Evolutionary conservation across 2,797 vertebrate species (phyloP).

Genomic region (Sebastes itinus): DNA sequence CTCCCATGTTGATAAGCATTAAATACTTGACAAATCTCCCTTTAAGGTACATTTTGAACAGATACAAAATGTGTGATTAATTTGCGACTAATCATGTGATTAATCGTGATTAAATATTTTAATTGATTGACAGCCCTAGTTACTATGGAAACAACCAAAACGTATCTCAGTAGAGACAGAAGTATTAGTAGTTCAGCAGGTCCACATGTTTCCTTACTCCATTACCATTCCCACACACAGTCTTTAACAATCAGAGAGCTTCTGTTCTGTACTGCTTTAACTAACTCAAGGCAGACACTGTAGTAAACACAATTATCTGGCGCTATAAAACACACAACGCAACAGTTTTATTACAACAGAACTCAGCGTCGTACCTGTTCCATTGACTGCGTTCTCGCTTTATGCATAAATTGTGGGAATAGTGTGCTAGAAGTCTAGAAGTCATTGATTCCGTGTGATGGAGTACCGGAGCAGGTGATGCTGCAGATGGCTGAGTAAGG

Average conservation of each 20-base stretch:
- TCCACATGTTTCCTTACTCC: background rate
- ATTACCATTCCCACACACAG: background rate
- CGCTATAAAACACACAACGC: constrained; percentile 2
- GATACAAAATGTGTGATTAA: background rate
- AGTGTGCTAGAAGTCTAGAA: constrained; percentile 1
- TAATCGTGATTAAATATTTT: too few species aligned
- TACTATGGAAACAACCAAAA: background rate
- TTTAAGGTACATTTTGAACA: background rate
- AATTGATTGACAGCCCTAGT: background rate
- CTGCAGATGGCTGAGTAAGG: constrained; percentile 68
- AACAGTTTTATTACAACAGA: constrained; percentile 28
- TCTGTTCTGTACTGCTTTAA: background rate
- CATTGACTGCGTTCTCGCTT: background rate
- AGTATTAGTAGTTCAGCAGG: background rate
- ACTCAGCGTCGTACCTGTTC: constrained; percentile 15
- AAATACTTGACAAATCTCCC: too few species aligned
- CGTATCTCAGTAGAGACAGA: background rate
- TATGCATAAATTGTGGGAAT: constrained; percentile 10
- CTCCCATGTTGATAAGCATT: too few species aligned
- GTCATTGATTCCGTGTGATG: constrained; percentile 18
- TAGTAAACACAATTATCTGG: constrained; percentile 4
- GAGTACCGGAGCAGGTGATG: constrained; percentile 65
- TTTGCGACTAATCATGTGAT: too few species aligned
- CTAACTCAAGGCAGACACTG: background rate
- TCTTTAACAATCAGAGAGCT: background rate